A percentile compares a stretch with the other conserved stretches of the same genome.
Evolutionary conservation across 2,797 vertebrate species (phyloP).

Genomic region (Phrynocephalus forsythii): DNA sequence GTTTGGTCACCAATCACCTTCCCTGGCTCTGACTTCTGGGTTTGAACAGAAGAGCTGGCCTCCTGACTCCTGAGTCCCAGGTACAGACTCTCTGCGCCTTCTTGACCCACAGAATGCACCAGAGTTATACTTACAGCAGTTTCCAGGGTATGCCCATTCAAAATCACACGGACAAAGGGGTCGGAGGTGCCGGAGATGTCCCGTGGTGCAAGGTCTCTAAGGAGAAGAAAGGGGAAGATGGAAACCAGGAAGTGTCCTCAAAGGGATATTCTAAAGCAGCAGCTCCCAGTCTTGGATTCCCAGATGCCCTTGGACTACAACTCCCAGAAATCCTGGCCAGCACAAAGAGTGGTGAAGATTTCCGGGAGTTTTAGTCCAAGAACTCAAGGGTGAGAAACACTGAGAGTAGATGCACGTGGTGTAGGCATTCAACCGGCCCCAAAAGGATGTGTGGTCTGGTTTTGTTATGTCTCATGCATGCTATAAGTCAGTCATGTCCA

Average conservation of each 20-base stretch:
- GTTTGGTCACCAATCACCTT: background rate
- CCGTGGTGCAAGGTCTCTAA: slow-evolving; percentile 89
- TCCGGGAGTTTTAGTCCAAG: too few relatives aligned
- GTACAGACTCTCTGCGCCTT: background rate
- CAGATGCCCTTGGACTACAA: too few relatives aligned
- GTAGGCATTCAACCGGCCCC: too few relatives aligned
- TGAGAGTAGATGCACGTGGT: too few relatives aligned
- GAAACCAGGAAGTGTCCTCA: background rate
- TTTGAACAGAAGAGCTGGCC: background rate
- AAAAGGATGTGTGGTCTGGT: too few relatives aligned
- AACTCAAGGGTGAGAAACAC: too few relatives aligned
- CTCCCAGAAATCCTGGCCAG: too few relatives aligned
- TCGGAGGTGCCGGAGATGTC: slow-evolving; percentile 91
- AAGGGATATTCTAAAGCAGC: too few relatives aligned
- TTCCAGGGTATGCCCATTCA: slow-evolving; percentile 87
- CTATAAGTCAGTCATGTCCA: too few relatives aligned
- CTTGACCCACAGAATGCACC: background rate
- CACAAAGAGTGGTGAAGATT: too few relatives aligned
- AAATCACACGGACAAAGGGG: slow-evolving; percentile 88
- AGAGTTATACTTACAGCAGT: slow-evolving; percentile 84
- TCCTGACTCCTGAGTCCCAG: background rate
- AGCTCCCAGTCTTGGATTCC: too few relatives aligned
- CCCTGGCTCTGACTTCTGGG: background rate
- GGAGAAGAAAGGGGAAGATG: background rate
- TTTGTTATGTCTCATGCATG: too few relatives aligned